Base-by-base conservation (phyloP, 2,888 invertebrate species). In the Lasius fuliginosus region DNA sequence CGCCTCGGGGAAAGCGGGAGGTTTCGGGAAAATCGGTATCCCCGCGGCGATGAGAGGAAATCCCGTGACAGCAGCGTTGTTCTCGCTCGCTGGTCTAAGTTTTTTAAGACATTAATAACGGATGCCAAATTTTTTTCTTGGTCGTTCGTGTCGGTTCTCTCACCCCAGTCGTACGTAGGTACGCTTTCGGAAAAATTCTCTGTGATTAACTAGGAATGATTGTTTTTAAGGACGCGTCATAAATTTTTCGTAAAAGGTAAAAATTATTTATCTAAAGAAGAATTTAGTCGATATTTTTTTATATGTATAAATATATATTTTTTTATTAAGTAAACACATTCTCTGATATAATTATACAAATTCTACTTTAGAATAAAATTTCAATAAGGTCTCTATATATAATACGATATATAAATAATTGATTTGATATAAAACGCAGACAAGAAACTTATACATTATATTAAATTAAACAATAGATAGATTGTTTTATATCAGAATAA, bases 21-120 rank as follows among this genome's bases (percentile, higher is more conserved):
- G 8, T 8, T n/a, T 53, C 23, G 79, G 33, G 79, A 71, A 79
- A 79, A 79, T 81, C 79, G 60, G 23, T 46, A 60, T 12, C 18
- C 60, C 73, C 73, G 68, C 12, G 60, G 33, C 46, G 73, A 71
- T 27, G 33, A 60, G 33, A 18, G 36, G 60, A 33, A 81, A 33
- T 79, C 23, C 23, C 8, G 23, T 42, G 71, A 71, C 60, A 46
- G 23, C 18, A 23, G 1, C 5, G 18, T 30, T 53, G 23, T 33
- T 68, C 4, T 18, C 58, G 42, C 58, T 33, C 18, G 33, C 42
- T n/a, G 33, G 15, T 30, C 69, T 23, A 27, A 12, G 1, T 69
- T 67, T 68, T 67, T 68, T 33, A 18, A 12, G 23, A 60, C 71
- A 60, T 79, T 71, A 71, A 68, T 68, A 67, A 49, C 9, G 18